Evolutionary conservation across 2,888 invertebrate genomes (phyloP), one percentile per base, ranked within the genome.

Genomic region (Aspidiotus rigidus): DNA sequence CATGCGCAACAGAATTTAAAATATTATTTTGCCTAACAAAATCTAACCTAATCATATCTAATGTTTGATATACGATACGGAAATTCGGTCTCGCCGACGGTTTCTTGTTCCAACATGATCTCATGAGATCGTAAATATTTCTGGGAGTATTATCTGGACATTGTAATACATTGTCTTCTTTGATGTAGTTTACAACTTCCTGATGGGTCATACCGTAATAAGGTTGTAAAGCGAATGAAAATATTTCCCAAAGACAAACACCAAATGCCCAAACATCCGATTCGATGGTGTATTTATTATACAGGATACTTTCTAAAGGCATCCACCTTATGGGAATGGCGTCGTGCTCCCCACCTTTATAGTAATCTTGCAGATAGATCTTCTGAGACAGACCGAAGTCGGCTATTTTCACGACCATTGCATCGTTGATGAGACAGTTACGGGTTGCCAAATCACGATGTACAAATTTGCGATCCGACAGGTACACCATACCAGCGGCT

Each of bases 221-320:
- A 9, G 97, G 97, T 79, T 97, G 96, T 72, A 95, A 81, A 39
- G 95, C 95, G 80, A 93, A 96, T 61, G 94, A 91, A 79, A 95
- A 96, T 76, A 96, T 92, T 80, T 97, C 97, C 96, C 96, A 97
- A 57, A 96, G 81, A 76, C 93, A 91, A 16, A 97, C 93, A 64
- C 95, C 97, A 80, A 90, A 97, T 13, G 96, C 95, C 96, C 96
- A 97, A 1, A 97, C 93, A 80, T 97, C 97, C 11, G 95, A 93
- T 78, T 96, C 94, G 72, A 92, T 84, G 13, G 96, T 95, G 79
- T 95, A 97, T 78, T 94, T 94, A 79, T 95, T 96, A 78, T 94
- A 95, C 67, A 96, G 82, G 78, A 97, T 95, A 79, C 95, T 92
- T 79, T 97, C 96, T 71, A 95, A 81, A 28, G 96, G 96, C 95